Evolutionary conservation across 2,888 invertebrate species (phyloP), one percentile per base, ranked within the genome.

Genomic region (Saturnia pavonia): DNA sequence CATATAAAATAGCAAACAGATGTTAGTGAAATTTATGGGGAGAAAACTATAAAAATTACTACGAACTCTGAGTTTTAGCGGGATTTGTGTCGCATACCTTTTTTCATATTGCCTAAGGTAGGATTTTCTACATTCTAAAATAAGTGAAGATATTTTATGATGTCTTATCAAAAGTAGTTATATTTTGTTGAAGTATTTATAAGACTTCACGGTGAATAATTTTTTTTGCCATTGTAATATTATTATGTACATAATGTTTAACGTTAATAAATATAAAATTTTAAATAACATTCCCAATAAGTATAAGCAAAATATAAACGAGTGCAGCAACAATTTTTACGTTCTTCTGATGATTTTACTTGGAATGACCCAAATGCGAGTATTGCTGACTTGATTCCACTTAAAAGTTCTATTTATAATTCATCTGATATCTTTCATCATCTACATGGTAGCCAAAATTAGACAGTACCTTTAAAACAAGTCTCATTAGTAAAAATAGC

Each of bases 1-100:
- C 78, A 80, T 71, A 72, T 69, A 22, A 42, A 66, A 75, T 72
- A 66, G 68, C 72, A 63, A 77, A 77, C 67, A 78, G 75, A 71
- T 73, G 74, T 77, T 45, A 34, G 71, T 69, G 57, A 67, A 22
- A 40, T 57, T 25, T 40, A 60, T 11, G 60, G 27, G 25, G 60
- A 60, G 60, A 25, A 63, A 54, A 34, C 60, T 63, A 63, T 63
- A 63, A 63, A 63, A 63, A 34, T 22, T 63, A 16, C 60, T 11
- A 14, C 16, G 27, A 27, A 16, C 12, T 63, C 6, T 34, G 60
- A 60, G 25, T 27, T 27, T 63, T 54, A 11, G 12, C 34, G 14
- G 60, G 9, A 14, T 25, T 27, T 63, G 34, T 27, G 27, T 25
- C 54, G 25, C 25, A 63, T 63, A 14, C 16, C 14, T 34, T 63